phyloP scores from a whole-genome alignment of 2,888 invertebrate species.

The Chironomus riparius region DNA sequence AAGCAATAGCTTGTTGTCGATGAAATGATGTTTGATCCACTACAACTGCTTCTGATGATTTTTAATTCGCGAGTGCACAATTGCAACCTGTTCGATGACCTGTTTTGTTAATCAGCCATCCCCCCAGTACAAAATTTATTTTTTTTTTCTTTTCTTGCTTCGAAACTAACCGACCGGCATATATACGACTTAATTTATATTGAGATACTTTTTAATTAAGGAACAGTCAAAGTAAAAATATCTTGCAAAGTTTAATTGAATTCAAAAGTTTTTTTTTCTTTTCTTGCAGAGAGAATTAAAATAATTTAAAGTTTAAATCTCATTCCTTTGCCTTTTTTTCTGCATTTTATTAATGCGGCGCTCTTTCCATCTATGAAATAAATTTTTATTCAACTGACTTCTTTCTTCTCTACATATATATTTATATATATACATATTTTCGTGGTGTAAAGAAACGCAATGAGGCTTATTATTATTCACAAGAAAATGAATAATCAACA shows the following conservation, averaged over 20 bases:
- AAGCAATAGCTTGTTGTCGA: not conserved
- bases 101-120: constrained; percentile 12
- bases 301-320: constrained; percentile 10
- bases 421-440: too few species aligned
- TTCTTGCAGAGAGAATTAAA: constrained; percentile 8
- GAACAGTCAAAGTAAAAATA: constrained; percentile 12
- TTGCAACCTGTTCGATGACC: constrained; percentile 17
- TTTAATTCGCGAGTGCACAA: not conserved
- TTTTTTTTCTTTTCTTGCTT: not conserved
- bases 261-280: not conserved
- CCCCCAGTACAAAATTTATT: not conserved
- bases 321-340: not conserved
- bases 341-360: too few species aligned
- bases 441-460: not conserved
- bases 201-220: constrained; percentile 23
- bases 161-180: not conserved
- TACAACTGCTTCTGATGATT: not conserved
- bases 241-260: constrained; percentile 20
- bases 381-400: too few species aligned
- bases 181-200: constrained; percentile 25
- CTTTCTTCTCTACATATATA: too few species aligned
- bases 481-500: constrained; percentile 8
- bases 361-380: not conserved
- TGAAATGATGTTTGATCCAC: not conserved
- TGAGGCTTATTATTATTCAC: constrained; percentile 10